phyloP scores from a whole-genome alignment of 2,888 invertebrate genomes.

The Ditula angustiorana region DNA sequence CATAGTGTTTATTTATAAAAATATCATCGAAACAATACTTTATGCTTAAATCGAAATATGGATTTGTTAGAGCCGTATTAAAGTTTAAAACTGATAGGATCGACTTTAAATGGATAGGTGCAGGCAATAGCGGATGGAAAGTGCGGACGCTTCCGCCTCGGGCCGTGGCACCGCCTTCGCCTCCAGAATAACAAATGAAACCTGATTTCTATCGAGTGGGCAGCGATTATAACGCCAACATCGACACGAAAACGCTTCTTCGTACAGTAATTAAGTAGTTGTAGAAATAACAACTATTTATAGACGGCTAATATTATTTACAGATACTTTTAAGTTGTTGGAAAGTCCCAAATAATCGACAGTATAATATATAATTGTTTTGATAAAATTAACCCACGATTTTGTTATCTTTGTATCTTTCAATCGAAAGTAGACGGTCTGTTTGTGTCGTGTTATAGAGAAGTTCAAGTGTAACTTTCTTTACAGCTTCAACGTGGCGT shows the following conservation, averaged over 20 bases:
- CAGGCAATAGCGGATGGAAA: conserved; percentile 80
- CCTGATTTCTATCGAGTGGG: conserved; percentile 83
- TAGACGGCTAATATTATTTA: conserved; percentile 28
- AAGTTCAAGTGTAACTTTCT: neutral
- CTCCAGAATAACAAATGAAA: conserved; percentile 84
- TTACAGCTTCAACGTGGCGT: neutral
- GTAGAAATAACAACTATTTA: conserved; percentile 50
- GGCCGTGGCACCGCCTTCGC: conserved; percentile 72
- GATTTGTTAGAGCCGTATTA: neutral
- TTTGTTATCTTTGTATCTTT: neutral
- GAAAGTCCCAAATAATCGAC: neutral
- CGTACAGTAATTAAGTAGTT: conserved; percentile 46
- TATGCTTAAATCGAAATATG: neutral
- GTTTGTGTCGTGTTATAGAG: no score
- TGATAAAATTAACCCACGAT: neutral
- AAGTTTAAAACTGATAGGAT: conserved; percentile 51
- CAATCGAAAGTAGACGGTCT: no score
- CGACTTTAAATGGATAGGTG: conserved; percentile 68
- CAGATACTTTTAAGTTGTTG: neutral
- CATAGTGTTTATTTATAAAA: no score
- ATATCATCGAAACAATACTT: no score
- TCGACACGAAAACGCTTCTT: conserved; percentile 49
- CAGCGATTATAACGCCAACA: conserved; percentile 68
- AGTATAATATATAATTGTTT: neutral
- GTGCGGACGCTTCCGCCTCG: conserved; percentile 79